These are phyloP conservation scores for Macrostomum lignano DNA, from an alignment of 1,140 invertebrate species.

Conservation along the genomic window DNA sequence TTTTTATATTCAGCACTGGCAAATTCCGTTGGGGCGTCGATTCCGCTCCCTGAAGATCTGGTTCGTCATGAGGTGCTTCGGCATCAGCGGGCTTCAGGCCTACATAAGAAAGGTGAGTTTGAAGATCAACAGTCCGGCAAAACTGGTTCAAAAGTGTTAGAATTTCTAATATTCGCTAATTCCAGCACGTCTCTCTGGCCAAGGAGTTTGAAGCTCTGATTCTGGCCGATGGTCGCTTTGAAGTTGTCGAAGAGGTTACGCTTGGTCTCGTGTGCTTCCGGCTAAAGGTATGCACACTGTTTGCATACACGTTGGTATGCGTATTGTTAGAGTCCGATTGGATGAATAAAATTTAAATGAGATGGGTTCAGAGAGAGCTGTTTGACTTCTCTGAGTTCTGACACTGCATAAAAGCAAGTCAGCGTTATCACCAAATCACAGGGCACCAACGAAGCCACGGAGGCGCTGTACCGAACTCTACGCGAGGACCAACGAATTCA, in stretches of 20 bases:
- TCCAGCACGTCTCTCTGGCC: slow-evolving; percentile 46
- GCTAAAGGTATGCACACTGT: slow-evolving; percentile 49
- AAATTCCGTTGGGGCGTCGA: slow-evolving; percentile 65
- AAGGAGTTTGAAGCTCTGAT: slow-evolving; percentile 66
- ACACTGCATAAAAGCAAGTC: no score
- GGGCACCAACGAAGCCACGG: no score
- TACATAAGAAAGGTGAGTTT: slow-evolving; percentile 41
- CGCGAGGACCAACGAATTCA: no score
- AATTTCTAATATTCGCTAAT: no score
- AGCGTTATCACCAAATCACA: no score
- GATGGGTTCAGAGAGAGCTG: no score
- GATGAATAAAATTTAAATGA: no score
- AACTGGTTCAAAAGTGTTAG: background rate
- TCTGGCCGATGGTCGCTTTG: slow-evolving; percentile 54
- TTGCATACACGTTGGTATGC: no score
- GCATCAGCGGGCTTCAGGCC: slow-evolving; percentile 60
- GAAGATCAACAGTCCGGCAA: background rate
- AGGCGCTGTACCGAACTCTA: no score
- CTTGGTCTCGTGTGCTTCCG: slow-evolving; percentile 69
- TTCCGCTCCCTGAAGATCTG: slow-evolving; percentile 78
- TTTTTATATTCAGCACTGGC: no score
- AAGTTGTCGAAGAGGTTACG: slow-evolving; percentile 72
- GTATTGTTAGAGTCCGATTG: no score
- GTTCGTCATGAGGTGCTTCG: slow-evolving; percentile 79
- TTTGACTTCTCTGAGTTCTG: no score